A percentile compares a stretch with the other conserved stretches of the same genome.
These are phyloP conservation scores for Anguilla anguilla DNA, from an alignment of 2,797 vertebrate species.

Conservation along the genomic window DNA sequence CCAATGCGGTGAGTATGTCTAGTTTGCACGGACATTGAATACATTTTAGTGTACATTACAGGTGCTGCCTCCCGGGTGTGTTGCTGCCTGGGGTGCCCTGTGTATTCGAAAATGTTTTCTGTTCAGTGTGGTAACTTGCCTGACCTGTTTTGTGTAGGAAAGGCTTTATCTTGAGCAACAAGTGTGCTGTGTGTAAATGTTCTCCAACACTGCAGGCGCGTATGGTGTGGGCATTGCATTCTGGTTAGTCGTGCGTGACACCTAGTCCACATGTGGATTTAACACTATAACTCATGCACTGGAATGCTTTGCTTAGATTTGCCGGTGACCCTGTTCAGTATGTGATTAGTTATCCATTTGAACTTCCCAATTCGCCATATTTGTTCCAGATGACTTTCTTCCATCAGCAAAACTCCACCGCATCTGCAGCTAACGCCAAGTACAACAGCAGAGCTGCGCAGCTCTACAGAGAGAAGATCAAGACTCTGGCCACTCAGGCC, in stretches of 20 bases:
- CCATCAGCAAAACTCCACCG: conserved; percentile 83
- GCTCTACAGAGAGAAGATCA: conserved; percentile 89
- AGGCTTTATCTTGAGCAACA: neutral
- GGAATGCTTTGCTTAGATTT: neutral
- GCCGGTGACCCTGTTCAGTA: neutral
- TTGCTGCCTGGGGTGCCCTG: neutral
- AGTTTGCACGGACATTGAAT: neutral
- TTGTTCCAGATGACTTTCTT: conserved; percentile 81
- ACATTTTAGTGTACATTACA: neutral
- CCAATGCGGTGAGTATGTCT: conserved; percentile 79
- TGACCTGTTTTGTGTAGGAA: neutral
- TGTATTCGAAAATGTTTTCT: neutral
- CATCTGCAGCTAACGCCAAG: conserved; percentile 84
- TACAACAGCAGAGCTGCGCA: conserved; percentile 89
- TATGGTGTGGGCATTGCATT: neutral
- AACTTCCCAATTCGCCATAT: neutral
- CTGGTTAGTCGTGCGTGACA: neutral
- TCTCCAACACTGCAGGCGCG: neutral
- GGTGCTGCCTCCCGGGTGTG: neutral
- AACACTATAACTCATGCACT: neutral
- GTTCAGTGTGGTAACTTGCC: neutral
- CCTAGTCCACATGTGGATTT: neutral
- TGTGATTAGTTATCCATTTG: neutral
- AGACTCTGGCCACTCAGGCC: conserved; percentile 82
- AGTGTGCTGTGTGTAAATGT: neutral